A percentile compares a stretch with the other conserved stretches of the same genome.
phyloP scores from a whole-genome alignment of 2,797 vertebrate genomes.

The Phyllotis vaccarum region DNA sequence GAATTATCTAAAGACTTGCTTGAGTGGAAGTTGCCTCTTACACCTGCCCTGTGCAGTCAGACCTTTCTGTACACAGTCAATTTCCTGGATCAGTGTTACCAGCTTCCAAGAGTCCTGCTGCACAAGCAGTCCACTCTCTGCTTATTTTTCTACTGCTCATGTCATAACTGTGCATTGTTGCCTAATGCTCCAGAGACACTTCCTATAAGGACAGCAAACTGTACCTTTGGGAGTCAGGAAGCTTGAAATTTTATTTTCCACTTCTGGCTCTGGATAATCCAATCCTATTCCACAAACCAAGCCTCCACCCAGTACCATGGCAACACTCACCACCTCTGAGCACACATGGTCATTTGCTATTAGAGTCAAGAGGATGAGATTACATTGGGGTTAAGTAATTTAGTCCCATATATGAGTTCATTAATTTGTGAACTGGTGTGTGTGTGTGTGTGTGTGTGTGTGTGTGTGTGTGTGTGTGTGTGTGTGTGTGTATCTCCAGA shows the following conservation, averaged over 20 bases:
- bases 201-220: neutral
- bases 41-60: conserved; percentile 22
- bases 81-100: neutral
- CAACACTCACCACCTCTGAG: neutral
- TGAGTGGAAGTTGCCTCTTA: neutral
- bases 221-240: neutral
- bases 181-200: neutral
- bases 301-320: neutral
- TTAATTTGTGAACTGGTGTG: neutral
- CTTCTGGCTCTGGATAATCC: neutral
- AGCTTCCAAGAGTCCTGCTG: neutral
- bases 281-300: neutral
- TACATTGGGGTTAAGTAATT: neutral
- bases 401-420: neutral
- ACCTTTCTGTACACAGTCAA: neutral
- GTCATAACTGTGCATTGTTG: neutral
- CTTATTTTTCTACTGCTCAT: neutral
- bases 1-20: neutral
- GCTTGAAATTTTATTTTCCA: neutral
- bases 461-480: neutral
- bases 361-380: neutral
- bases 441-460: neutral
- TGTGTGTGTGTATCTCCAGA: neutral
- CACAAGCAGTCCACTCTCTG: neutral
- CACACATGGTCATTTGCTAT: neutral